A percentile compares a stretch with the other conserved stretches of the same genome.
phyloP scores from a whole-genome alignment of 2,113 vertebrate species.

The Zosterops pallidus region DNA sequence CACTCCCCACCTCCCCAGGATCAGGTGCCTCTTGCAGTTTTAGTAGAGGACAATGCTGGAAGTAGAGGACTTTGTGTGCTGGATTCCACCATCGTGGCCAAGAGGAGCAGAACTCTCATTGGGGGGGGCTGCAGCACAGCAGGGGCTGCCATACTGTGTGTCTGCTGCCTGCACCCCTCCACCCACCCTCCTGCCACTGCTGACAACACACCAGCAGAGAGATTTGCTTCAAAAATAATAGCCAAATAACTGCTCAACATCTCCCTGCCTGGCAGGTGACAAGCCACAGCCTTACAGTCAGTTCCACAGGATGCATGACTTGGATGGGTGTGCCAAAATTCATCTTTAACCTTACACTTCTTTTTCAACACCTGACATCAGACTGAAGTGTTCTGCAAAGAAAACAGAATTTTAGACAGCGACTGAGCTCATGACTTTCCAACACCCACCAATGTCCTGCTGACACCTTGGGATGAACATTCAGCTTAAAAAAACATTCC shows the following conservation, averaged over 20 bases:
- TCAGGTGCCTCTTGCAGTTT: background rate
- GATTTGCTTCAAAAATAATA: background rate
- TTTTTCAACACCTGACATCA: background rate
- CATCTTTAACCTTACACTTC: background rate
- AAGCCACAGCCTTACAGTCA: background rate
- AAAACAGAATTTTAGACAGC: background rate
- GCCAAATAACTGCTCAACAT: background rate
- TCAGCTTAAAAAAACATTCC: background rate
- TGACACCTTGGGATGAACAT: background rate
- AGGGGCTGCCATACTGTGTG: rapidly evolving
- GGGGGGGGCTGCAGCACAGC: background rate
- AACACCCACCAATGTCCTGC: background rate
- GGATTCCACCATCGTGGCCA: background rate
- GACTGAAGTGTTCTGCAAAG: background rate
- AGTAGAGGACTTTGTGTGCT: too few species aligned
- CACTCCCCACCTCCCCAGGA: too few species aligned
- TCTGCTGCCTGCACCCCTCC: background rate
- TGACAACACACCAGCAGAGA: background rate
- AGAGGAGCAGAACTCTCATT: background rate
- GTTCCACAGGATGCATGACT: background rate
- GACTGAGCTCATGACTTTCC: background rate
- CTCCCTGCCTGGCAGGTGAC: background rate
- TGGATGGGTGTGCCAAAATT: background rate
- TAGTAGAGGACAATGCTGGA: background rate
- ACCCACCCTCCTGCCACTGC: background rate